Evolutionary conservation across 2,888 invertebrate genomes (phyloP).

Genomic region (Nephrotoma guestfalica): DNA sequence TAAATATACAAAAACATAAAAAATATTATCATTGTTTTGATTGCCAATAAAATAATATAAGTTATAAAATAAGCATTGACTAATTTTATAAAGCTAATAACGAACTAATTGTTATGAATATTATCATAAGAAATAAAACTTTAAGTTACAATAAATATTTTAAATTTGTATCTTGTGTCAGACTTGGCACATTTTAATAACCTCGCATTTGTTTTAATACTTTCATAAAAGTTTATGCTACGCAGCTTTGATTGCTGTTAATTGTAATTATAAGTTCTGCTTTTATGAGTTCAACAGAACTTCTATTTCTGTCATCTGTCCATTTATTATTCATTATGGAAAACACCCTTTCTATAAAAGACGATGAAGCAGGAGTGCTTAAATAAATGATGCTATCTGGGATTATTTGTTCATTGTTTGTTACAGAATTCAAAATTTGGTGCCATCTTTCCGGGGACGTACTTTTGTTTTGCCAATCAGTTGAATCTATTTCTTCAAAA

Average conservation of each 20-base stretch:
- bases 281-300: background rate
- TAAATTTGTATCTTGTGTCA: too few species aligned
- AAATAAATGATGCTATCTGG: background rate
- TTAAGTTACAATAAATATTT: too few species aligned
- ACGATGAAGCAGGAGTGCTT: background rate
- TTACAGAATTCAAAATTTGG: background rate
- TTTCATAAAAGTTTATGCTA: background rate
- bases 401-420: background rate
- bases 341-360: background rate
- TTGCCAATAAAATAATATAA: too few species aligned
- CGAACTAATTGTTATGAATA: too few species aligned
- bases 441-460: background rate
- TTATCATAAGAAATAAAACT: too few species aligned
- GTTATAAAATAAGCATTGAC: too few species aligned
- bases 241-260: background rate
- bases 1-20: too few species aligned
- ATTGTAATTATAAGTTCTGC: background rate
- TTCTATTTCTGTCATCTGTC: background rate
- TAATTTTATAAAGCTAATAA: too few species aligned
- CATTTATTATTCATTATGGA: background rate
- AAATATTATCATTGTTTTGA: too few species aligned
- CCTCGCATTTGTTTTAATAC: background rate
- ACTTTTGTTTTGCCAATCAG: background rate
- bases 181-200: background rate
- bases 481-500: background rate